phyloP scores from a whole-genome alignment of 2,113 vertebrate genomes.

The Hemibagrus wyckioides region DNA sequence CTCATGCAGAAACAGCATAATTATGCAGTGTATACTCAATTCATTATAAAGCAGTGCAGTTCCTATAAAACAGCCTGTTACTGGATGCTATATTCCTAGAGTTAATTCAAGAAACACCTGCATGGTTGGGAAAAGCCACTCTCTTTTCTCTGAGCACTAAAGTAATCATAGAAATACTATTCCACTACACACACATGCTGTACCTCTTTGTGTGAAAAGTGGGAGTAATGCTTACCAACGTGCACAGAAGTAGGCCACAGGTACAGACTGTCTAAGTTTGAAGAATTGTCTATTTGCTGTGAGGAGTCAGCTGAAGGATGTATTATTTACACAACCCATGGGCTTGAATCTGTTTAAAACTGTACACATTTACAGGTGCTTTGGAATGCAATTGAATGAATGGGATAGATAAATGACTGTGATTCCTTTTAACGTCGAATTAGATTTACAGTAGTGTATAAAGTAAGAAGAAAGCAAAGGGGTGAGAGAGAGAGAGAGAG shows the following conservation, averaged over 20 bases:
- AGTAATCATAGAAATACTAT: background rate
- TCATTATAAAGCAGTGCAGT: background rate
- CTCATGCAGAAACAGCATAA: conserved; percentile 36
- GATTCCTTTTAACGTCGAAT: background rate
- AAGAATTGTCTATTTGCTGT: conserved; percentile 23
- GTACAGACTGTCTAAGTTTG: conserved; percentile 26
- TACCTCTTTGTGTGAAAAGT: background rate
- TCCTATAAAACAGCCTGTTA: conserved; percentile 14
- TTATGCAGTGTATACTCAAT: conserved; percentile 30
- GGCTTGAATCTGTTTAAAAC: background rate
- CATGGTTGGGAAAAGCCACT: background rate
- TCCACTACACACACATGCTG: background rate
- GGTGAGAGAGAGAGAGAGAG: background rate
- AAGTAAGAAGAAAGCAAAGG: background rate
- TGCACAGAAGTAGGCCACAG: conserved; percentile 14
- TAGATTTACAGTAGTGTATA: background rate
- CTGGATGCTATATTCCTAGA: background rate
- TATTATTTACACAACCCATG: background rate
- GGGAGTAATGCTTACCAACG: background rate
- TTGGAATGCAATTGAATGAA: background rate
- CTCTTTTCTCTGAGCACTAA: background rate
- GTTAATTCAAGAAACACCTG: background rate
- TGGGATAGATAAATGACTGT: background rate
- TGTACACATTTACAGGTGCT: background rate
- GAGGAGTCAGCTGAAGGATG: conserved; percentile 9